Percentiles rank a stretch among this genome's conserved stretches.
Evolutionary conservation across 2,797 vertebrate species (phyloP).

Genomic region (Linurgus olivaceus): DNA sequence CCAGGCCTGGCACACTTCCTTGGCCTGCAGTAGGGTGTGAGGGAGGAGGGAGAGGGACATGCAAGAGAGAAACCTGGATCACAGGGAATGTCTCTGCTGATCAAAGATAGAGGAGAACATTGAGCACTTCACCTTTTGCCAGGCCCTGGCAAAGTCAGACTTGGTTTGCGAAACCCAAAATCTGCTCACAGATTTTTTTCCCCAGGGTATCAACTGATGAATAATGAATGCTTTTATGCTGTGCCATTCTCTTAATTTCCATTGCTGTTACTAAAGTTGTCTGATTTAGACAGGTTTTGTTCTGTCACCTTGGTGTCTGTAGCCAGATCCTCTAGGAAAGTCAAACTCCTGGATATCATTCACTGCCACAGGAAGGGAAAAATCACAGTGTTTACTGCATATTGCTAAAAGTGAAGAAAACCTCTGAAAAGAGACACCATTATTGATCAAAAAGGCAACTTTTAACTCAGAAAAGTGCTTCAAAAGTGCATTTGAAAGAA

Average conservation of each 20-base stretch:
- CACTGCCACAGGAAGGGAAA: neutral
- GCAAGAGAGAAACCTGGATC: neutral
- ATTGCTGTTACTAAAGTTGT: neutral
- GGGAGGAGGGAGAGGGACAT: neutral
- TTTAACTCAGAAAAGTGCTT: neutral
- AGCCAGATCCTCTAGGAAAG: neutral
- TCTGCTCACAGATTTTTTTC: neutral
- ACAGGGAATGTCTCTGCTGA: neutral
- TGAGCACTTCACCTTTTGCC: neutral
- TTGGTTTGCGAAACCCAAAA: neutral
- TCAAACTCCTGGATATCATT: neutral
- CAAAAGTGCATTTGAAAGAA: neutral
- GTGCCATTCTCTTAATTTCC: neutral
- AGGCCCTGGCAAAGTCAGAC: neutral
- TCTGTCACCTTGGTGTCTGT: neutral
- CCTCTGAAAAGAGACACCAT: neutral
- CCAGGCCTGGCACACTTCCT: neutral
- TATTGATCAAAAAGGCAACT: neutral
- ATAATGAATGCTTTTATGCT: neutral
- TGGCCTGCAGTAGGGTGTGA: neutral
- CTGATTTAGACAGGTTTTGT: neutral
- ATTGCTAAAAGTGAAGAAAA: neutral
- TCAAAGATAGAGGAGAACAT: neutral
- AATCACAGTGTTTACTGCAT: neutral
- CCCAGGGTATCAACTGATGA: neutral